Conservation (phyloP, 2,888 invertebrate genomes). For the Drosophila anomelani region DNA sequence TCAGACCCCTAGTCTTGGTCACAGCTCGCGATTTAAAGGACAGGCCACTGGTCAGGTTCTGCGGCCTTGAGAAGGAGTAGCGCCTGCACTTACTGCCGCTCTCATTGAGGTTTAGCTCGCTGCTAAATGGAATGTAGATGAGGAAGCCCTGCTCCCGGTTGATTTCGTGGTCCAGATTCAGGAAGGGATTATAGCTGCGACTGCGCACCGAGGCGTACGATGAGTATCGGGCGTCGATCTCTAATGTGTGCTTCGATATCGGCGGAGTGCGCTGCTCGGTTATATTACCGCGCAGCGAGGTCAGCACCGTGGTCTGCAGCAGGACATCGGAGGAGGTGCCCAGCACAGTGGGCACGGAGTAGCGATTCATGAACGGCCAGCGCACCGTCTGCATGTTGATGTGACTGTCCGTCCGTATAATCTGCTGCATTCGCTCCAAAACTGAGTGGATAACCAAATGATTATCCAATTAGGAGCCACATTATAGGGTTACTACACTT, state of each 20-base stretch:
- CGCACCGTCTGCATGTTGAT: constrained; percentile 87
- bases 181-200: constrained; percentile 87
- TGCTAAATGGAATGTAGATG: constrained; percentile 88
- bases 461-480: background rate
- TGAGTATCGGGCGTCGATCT: constrained; percentile 87
- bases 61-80: constrained; percentile 83
- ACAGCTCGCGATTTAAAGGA: constrained; percentile 84
- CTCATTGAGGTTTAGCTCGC: constrained; percentile 81
- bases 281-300: constrained; percentile 89
- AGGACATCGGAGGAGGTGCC: constrained; percentile 86
- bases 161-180: constrained; percentile 88
- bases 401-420: constrained; percentile 87
- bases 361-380: constrained; percentile 86
- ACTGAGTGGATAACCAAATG: constrained; percentile 83
- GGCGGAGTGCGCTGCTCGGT: constrained; percentile 87
- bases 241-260: constrained; percentile 87
- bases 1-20: constrained; percentile 82
- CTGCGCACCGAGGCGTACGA: constrained; percentile 86
- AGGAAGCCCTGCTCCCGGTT: constrained; percentile 89
- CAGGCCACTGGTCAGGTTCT: constrained; percentile 83
- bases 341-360: constrained; percentile 86
- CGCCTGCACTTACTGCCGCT: constrained; percentile 74
- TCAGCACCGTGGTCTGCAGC: constrained; percentile 85
- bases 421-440: constrained; percentile 86
- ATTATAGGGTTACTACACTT: constrained; percentile 75